Evolutionary conservation across 2,113 vertebrate genomes (phyloP), one percentile per base, ranked within the genome.

Genomic region (Corythoichthys haematopterus): DNA sequence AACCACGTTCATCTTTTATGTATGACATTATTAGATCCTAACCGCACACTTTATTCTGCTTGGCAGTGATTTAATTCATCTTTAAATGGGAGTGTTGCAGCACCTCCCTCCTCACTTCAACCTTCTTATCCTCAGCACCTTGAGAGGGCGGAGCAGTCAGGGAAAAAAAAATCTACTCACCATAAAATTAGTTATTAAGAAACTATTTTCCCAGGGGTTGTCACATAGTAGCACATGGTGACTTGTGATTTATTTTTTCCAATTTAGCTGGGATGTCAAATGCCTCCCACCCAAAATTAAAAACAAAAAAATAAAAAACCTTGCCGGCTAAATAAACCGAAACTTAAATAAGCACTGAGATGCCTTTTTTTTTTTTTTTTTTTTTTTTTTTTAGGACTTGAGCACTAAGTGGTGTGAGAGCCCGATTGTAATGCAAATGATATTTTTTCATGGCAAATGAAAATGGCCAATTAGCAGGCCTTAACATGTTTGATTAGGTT

Each of bases 31-130:
- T 78, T 77, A 82, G 73, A 88, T 85, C 74, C 75, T 80, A 89
- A 85, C 69, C 67, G 36, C 76, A 59, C 76, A 70, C 78, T 88
- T 88, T 80, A 83, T 82, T 81, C 79, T 78, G 61, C 0, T 80
- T 88, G 90, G 86, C 89, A 88, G 82, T 71, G 83, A 88, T 88
- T 88, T 88, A 83, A 90, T 90, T 88, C 82, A 72, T 78, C 71
- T 84, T 89, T 87, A 87, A 88, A 87, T 80, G 73, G 85, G 86
- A 80, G 68, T 38, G 58, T 65, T 59, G 40, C 60, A 47, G 43
- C 33, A 56, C 37, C 71, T 12, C 60, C 53, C 64, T 60, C 62
- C 71, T 74, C 69, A 35, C 79, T 76, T 78, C 68, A 75, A 45
- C 72, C 72, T 71, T 64, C 66, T 52, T 68, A 72, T 74, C 74